Evolutionary conservation across 2,888 invertebrate genomes (phyloP), one percentile per base, ranked within the genome.

Genomic region (Volucella inanis): DNA sequence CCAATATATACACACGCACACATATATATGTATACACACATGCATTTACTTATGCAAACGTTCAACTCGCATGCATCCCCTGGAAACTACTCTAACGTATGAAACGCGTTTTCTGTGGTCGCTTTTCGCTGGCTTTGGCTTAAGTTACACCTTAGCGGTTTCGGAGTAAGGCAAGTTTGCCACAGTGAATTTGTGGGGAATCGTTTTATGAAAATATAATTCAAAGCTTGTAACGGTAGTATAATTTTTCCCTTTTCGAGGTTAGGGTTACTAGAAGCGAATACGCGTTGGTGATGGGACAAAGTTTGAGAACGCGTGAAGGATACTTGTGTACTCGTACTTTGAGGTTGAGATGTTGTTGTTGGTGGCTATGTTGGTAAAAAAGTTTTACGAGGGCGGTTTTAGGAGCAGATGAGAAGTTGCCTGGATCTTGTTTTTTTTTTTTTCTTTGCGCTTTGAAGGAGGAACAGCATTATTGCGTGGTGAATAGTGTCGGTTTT

Each of bases 191-290:
- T 84, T 76, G 52, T 22, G 45, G 38, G 59, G 59, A 70, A 70
- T 64, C 59, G 79, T 70, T 84, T 74, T 79, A 79, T 75, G 84
- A 74, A 79, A 79, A 79, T 59, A 84, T 75, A 79, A 79, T 79
- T 75, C 62, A 31, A 39, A n/a, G 62, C 50, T 50, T 75, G 54
- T 55, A 75, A 38, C 54, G 50, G 61, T 18, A 50, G 75, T 45
- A 68, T 50, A 52, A 57, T 50, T 52, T 62, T 52, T n/a, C 14
- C 10, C 61, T 39, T 12, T 43, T 49, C 31, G 18, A 12, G 43
- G 50, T 45, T 54, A 31, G 49, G 38, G 54, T 54, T 15, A 41
- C 49, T 14, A 22, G 12, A 1, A 49, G 15, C 14, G 64, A 59
- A 68, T 74, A 83, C 83, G 78, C 83, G 79, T 78, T 65, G 68